Base-by-base conservation (phyloP, 2,797 vertebrate genomes). In the Sebastiscus tertius region DNA sequence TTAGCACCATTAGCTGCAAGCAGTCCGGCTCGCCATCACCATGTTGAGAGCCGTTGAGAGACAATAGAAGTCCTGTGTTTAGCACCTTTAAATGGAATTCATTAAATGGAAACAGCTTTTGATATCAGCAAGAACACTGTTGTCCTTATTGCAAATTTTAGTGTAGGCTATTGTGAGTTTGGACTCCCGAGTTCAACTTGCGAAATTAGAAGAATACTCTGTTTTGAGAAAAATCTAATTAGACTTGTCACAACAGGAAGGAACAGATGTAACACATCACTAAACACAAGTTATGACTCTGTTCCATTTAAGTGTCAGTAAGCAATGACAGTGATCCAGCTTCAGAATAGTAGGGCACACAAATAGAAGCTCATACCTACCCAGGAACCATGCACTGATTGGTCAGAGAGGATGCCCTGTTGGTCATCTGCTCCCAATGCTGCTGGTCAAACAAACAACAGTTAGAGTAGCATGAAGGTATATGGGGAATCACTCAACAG, bases 381-480 rank as follows among this genome's bases (percentile, higher is more conserved):
- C 83, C 27, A 63, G 55, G 0, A 3, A 20, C 13, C 2, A 6
- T 1, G n/a, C 52, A 39, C 12, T 68, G 71, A 54, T 52, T 75
- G 73, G 67, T 63, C 33, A 16, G 79, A 34, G 11, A 81, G 34
- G 31, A 84, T 77, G 8, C n/a, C 12, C 6, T 77, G 52, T 16
- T 52, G 36, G 22, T 85, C 82, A n/a, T 67, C 72, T 61, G 52
- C 63, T 3, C 9, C 27, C 59, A 6, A 1, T 8, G 55, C 77
- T 87, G 71, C 14, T n/a, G 54, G 27, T 58, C 5, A 81, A 65
- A 81, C 31, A 79, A 49, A 77, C 12, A 58, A 72, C 8, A 67
- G 27, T 58, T 13, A 59, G 9, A 39, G 10, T 5, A 46, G 6
- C 8, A 5, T 16, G 7, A 8, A 39, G 33, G 34, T 58, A 55